phyloP scores from a whole-genome alignment of 2,113 vertebrate genomes.

The Burhinus bistriatus region DNA sequence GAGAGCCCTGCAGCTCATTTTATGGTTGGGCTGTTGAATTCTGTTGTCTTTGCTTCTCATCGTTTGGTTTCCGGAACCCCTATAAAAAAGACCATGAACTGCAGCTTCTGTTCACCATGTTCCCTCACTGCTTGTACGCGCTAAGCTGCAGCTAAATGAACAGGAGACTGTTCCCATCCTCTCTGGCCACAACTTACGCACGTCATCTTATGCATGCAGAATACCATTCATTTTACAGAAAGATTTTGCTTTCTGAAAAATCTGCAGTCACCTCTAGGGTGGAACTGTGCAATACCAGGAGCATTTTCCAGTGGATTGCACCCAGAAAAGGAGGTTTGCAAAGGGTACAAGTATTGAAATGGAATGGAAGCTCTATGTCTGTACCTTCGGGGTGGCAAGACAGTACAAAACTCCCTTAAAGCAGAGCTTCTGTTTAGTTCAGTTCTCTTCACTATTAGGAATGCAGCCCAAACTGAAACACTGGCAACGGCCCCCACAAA shows the following conservation, averaged over 20 bases:
- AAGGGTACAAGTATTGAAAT: not conserved
- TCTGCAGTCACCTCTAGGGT: not conserved
- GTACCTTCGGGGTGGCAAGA: not conserved
- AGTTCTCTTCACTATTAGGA: not conserved
- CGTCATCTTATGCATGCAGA: not conserved
- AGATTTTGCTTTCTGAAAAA: not conserved
- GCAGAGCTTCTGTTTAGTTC: not conserved
- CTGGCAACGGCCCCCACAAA: not conserved
- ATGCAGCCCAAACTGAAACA: not conserved
- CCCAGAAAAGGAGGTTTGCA: not conserved
- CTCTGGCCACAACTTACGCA: not conserved
- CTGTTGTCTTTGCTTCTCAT: not conserved
- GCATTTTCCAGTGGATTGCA: not conserved
- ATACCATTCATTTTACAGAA: not conserved
- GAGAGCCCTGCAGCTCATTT: conserved; percentile 10
- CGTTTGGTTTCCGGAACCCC: not conserved
- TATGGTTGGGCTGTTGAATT: not conserved
- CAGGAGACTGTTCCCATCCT: not conserved
- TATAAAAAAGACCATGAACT: not conserved
- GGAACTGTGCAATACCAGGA: not conserved
- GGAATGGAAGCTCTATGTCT: not conserved
- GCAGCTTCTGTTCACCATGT: not conserved
- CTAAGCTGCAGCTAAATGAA: not conserved
- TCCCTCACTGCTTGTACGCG: not conserved
- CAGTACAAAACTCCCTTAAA: not conserved